Base-by-base conservation (phyloP, 2,888 invertebrate genomes). In the Magallana nippona region DNA sequence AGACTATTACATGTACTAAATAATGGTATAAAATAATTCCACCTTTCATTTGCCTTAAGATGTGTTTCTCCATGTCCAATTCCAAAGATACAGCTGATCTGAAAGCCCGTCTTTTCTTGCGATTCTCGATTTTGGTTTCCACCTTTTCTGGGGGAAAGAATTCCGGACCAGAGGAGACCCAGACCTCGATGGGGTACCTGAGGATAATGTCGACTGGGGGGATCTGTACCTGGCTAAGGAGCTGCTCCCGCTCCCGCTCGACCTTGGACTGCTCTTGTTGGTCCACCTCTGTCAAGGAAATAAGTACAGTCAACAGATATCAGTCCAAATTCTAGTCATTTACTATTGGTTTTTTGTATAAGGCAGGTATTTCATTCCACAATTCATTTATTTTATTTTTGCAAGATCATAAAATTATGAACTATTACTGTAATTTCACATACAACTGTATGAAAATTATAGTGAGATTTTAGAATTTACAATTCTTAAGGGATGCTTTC, bases 31-130 rank as follows among this genome's bases (percentile, higher is more conserved):
- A n/a, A 27, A 44, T 13, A 55, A 55, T 55, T 15, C 15, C 86
- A 91, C 93, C 94, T 90, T 93, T 93, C 92, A 93, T 92, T 83
- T 93, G 93, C 60, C 94, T 86, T 10, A 94, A 91, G 5, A 93
- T 89, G 86, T 94, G 94, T 85, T 94, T 93, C 88, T 94, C 93
- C 32, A 92, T 92, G 83, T 94, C 94, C 32, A 94, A 89, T 82
- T 94, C 94, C 63, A 93, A 87, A n/a, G 93, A 91, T 10, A 94
- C 93, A 44, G 92, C 91, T 5, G 93, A 89, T 57, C 93, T 85
- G 87, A 94, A 91, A 63, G 91, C 92, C n/a, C 93, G 84, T 85
- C 92, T 92, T 89, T 92, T 92, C 83, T 90, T 89, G 57, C 91
- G 88, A 83, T 91, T 90, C 82, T 90, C 92, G 15, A 91, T 89